Percentiles rank a stretch among this genome's conserved stretches.
These are phyloP conservation scores for Bombus consobrinus DNA, from an alignment of 1,140 invertebrate species.

Conservation along the genomic window DNA sequence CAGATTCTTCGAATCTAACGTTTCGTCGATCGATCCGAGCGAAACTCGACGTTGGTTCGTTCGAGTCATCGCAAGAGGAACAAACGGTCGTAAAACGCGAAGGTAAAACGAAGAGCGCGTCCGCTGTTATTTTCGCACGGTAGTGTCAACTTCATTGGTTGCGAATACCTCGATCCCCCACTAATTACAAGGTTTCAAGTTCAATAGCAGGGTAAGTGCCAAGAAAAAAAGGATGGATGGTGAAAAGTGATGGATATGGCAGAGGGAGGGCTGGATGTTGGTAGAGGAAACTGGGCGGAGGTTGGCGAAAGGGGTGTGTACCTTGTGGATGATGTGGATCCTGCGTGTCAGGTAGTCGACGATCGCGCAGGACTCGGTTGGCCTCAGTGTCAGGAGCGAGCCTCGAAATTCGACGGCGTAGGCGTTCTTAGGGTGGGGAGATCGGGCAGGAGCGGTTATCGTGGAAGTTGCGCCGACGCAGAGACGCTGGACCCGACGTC, in stretches of 20 bases:
- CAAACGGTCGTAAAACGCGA: not conserved
- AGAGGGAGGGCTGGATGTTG: not conserved
- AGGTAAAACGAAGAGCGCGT: not conserved
- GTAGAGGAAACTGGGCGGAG: not conserved
- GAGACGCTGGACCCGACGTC: slow-evolving; percentile 69
- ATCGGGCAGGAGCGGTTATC: slow-evolving; percentile 2
- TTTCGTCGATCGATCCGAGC: rapidly evolving
- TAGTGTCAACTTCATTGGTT: slow-evolving; percentile 15
- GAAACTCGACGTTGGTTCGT: too few relatives aligned
- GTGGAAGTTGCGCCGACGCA: slow-evolving; percentile 45
- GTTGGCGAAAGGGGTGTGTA: not conserved
- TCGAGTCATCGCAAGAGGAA: too few relatives aligned
- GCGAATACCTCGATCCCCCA: not conserved
- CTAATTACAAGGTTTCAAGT: slow-evolving; percentile 47
- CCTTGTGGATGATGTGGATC: too few relatives aligned
- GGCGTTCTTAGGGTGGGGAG: slow-evolving; percentile 5
- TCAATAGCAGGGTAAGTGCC: slow-evolving; percentile 37
- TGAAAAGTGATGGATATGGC: not conserved
- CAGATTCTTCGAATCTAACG: rapidly evolving
- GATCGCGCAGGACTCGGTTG: not conserved
- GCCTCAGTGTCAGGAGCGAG: not conserved
- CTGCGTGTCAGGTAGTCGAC: not conserved
- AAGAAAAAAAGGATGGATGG: not conserved
- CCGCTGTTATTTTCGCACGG: slow-evolving; percentile 14
- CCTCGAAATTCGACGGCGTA: not conserved